Evolutionary conservation across 2,888 invertebrate species (phyloP), one percentile per base, ranked within the genome.

Genomic region (Macrosoma leucophasiata): DNA sequence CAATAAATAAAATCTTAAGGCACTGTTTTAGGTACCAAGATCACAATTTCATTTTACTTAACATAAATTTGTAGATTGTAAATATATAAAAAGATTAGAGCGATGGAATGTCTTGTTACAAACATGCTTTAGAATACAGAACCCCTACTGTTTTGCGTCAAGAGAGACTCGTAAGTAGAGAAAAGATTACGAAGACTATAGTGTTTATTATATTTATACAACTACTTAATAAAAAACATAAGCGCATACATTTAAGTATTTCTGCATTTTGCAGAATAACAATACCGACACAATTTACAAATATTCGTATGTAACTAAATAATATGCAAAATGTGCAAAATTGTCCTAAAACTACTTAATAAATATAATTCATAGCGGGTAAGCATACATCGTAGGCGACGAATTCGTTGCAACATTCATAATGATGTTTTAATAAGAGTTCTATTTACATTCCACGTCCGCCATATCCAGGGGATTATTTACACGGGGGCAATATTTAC

Each of bases 181-280:
- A 43, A 41, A 48, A 53, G 54, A 58, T 55, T 62, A 57, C 58
- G 58, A 62, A 64, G 62, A 69, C 69, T 68, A n/a, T 60, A 62
- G 52, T 62, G 58, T 56, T 54, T 55, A 62, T 58, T 59, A 64
- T 66, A 63, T 58, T 65, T 71, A 64, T 72, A 79, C 71, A 81
- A 69, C 70, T 62, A 73, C 63, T 64, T 71, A 73, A 69, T 65
- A 73, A n/a, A n/a, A n/a, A n/a, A 74, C 65, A 79, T 82, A 84
- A 84, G 84, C 84, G 84, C 84, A 84, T 81, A 82, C 76, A 78
- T 68, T 74, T 74, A 81, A 79, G 71, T 82, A 84, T 81, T 84
- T 84, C 84, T 68, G 82, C 84, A 82, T 82, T 84, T 71, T 84
- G 82, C 84, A 84, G 84, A 84, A 84, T 84, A 84, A 84, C 84